A percentile compares a stretch with the other conserved stretches of the same genome.
These are phyloP conservation scores for Euproctis similis DNA, from an alignment of 2,888 invertebrate genomes.

Conservation along the genomic window DNA sequence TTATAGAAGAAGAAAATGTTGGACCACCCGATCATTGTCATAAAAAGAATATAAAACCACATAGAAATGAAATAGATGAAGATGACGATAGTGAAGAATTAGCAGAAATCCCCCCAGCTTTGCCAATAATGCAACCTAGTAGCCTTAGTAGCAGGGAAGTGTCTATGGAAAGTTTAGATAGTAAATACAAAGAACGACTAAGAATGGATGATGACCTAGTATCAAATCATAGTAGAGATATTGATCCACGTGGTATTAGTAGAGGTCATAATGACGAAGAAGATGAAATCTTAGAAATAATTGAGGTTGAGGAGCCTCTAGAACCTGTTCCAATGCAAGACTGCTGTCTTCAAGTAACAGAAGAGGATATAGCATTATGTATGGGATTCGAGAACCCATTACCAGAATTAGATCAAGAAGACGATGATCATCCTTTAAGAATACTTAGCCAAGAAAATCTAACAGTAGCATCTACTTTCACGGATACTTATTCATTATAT, in stretches of 20 bases:
- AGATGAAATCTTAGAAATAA: slow-evolving; percentile 85
- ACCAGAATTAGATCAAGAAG: slow-evolving; percentile 82
- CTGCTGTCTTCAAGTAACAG: slow-evolving; percentile 91
- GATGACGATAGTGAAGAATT: slow-evolving; percentile 87
- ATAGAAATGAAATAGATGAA: slow-evolving; percentile 75
- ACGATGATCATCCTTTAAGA: slow-evolving; percentile 89
- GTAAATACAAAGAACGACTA: slow-evolving; percentile 83
- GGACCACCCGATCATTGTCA: slow-evolving; percentile 45
- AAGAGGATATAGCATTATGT: slow-evolving; percentile 92
- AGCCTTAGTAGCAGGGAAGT: slow-evolving; percentile 85
- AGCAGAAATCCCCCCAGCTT: slow-evolving; percentile 86
- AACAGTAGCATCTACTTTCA: slow-evolving; percentile 92
- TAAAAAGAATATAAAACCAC: slow-evolving; percentile 45
- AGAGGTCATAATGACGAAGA: slow-evolving; percentile 60
- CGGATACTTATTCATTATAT: slow-evolving; percentile 81
- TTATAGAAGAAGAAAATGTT: slow-evolving; percentile 68
- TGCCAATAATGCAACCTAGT: slow-evolving; percentile 84
- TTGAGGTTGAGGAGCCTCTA: slow-evolving; percentile 85
- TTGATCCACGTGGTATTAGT: slow-evolving; percentile 66
- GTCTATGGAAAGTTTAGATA: slow-evolving; percentile 87
- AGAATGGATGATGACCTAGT: slow-evolving; percentile 74
- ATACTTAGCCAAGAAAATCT: slow-evolving; percentile 94
- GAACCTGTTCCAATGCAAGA: slow-evolving; percentile 92
- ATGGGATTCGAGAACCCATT: slow-evolving; percentile 85
- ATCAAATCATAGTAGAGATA: slow-evolving; percentile 75